Evolutionary conservation across 2,888 invertebrate species (phyloP).

Genomic region (Thysanoteuthis rhombus): DNA sequence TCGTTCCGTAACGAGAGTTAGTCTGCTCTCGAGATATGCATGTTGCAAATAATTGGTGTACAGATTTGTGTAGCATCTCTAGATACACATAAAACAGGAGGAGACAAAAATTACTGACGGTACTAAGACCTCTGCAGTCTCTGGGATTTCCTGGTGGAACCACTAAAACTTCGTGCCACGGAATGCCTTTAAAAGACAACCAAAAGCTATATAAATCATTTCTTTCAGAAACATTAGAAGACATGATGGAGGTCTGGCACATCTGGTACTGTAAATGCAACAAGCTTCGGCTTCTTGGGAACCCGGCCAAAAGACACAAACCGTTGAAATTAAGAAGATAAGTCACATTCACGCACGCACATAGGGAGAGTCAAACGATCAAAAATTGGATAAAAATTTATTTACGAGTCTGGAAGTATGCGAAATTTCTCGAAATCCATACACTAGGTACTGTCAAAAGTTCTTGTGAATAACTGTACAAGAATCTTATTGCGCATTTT

Average conservation of each 20-base stretch:
- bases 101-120: neutral
- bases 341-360: neutral
- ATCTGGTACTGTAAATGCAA: neutral
- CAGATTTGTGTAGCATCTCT: neutral
- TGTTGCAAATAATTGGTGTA: neutral
- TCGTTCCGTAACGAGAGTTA: neutral
- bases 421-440: no score
- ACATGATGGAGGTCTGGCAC: neutral
- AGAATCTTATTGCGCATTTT: no score
- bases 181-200: neutral
- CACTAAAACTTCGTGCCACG: neutral
- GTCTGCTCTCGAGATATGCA: no score
- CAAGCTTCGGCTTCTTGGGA: neutral
- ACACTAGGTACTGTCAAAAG: no score
- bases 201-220: neutral
- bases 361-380: neutral
- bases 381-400: neutral
- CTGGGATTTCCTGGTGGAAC: neutral
- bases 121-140: neutral
- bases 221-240: neutral
- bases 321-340: neutral
- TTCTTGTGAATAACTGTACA: no score
- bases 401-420: no score
- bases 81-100: neutral
- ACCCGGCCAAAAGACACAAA: neutral